Evolutionary conservation across 2,888 invertebrate genomes (phyloP).

Genomic region (Bruchidius siliquastri): DNA sequence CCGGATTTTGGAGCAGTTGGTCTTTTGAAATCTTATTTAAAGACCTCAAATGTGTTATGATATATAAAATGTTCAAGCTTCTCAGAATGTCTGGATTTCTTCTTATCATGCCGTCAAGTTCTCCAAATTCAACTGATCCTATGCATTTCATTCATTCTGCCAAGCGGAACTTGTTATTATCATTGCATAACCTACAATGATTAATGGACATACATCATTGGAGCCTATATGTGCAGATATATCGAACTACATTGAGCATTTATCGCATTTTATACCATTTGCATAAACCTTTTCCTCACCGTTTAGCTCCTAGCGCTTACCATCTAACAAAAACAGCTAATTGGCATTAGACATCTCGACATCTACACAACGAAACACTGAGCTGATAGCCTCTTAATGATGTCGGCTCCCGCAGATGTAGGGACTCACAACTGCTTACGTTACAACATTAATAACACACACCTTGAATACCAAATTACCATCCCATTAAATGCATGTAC

Average conservation of each 20-base stretch:
- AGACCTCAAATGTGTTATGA: too few species aligned
- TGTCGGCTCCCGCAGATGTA: neutral
- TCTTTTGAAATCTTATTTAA: too few species aligned
- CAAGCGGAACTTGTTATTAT: too few species aligned
- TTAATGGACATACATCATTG: too few species aligned
- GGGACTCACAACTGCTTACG: neutral
- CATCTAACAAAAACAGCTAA: neutral
- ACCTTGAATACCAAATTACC: neutral
- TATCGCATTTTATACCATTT: neutral
- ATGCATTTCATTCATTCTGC: too few species aligned
- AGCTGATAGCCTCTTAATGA: neutral
- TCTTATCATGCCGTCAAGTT: too few species aligned
- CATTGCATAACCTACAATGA: too few species aligned
- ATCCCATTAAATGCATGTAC: neutral
- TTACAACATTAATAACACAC: neutral
- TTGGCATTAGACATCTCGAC: neutral
- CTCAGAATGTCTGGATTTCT: too few species aligned
- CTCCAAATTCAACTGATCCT: too few species aligned
- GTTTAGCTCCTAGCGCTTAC: neutral
- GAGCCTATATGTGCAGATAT: too few species aligned
- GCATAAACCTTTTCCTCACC: neutral
- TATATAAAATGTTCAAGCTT: too few species aligned
- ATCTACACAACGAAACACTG: neutral
- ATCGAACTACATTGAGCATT: neutral
- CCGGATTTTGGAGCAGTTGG: too few species aligned